These are phyloP conservation scores for Galago senegalensis DNA, from an alignment of 2,797 vertebrate genomes.

Conservation along the genomic window DNA sequence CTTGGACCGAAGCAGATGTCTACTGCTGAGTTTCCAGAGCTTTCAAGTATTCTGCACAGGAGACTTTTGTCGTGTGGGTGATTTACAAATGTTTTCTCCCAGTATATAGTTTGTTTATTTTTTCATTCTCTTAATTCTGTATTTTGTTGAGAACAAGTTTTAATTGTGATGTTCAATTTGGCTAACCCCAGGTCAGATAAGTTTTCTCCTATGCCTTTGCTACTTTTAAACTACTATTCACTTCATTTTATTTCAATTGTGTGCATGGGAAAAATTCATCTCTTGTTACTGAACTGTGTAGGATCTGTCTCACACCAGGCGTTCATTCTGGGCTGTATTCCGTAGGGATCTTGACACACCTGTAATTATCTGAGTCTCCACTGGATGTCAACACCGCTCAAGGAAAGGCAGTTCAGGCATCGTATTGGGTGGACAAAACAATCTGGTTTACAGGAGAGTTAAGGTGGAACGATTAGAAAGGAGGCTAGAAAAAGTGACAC, in stretches of 20 bases:
- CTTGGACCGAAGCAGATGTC: background rate
- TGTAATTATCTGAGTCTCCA: slow-evolving; percentile 90
- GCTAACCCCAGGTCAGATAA: background rate
- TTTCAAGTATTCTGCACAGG: background rate
- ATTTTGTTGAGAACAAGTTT: background rate
- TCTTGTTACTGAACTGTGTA: slow-evolving; percentile 36
- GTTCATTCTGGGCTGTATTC: background rate
- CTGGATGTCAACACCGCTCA: slow-evolving; percentile 91
- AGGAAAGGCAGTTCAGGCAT: slow-evolving; percentile 82
- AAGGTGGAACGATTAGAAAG: background rate
- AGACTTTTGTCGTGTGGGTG: background rate
- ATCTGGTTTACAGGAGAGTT: slow-evolving; percentile 43
- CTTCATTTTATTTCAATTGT: slow-evolving; percentile 36
- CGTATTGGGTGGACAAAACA: background rate
- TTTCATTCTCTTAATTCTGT: slow-evolving; percentile 24
- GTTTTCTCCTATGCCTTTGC: slow-evolving; percentile 10
- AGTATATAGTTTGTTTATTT: background rate
- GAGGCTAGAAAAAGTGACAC: background rate
- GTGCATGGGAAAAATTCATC: background rate
- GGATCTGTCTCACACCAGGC: background rate
- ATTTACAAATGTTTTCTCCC: slow-evolving; percentile 28
- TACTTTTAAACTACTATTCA: background rate
- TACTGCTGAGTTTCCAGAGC: background rate
- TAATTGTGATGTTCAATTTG: background rate
- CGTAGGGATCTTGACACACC: slow-evolving; percentile 78